Evolutionary conservation across 1,140 invertebrate genomes (phyloP), one percentile per base, ranked within the genome.

Genomic region (Drosophila pallidifrons): DNA sequence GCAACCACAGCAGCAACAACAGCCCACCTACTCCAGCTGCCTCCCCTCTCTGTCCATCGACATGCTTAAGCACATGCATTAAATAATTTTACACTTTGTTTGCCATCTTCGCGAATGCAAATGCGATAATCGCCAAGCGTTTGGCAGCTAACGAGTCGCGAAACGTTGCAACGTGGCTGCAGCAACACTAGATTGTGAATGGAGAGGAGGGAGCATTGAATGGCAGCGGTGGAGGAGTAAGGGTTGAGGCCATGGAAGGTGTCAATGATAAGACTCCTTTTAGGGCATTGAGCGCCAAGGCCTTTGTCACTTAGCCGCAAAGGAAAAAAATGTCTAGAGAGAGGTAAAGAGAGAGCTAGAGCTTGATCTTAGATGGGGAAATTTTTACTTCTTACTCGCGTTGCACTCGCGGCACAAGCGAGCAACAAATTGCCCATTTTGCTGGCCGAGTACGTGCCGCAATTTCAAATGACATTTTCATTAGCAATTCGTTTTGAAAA

Each of bases 11-110:
- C 58, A 51, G 13, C 58, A 60, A 35, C 69, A 55, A 28, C 59
- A 70, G 28, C 35, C 80, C 83, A 77, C 83, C 80, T 75, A 75
- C 83, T 66, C 65, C 61, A 30, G 47, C 41, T 32, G 13, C 13
- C 32, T 49, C 25, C 25, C 38, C 52, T 16, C 38, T 25, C 38
- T 55, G 47, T 8, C 60, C n/a, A 20, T 32, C 55, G 38, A 71
- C 25, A 47, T 38, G 52, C 46, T 67, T 69, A 67, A 71, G 75
- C 81, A 80, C 70, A 81, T 81, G 85, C 85, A 90, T 89, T 89
- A 89, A 89, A 89, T 89, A 89, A 89, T 89, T 89, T 89, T 89
- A 89, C 86, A 89, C 85, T 89, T 89, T 89, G 85, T 89, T 81
- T 80, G 79, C 64, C 67, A 66, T 80, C 74, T 58, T 13, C 25